Conservation (phyloP, 2,113 vertebrate genomes). For the Protobothrops mucrosquamatus region DNA sequence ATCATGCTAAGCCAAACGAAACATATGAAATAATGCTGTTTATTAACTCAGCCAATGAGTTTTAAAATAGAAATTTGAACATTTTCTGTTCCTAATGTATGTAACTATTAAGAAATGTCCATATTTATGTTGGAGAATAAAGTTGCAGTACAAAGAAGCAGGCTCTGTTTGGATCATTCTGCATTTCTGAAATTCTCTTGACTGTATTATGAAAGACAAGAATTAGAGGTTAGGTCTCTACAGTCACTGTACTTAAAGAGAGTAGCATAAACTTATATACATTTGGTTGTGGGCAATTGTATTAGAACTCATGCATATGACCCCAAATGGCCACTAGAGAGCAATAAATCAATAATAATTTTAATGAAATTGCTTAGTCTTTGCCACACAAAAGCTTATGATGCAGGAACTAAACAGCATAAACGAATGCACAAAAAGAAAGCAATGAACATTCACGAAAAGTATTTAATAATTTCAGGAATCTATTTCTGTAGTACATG, state of each 20-base stretch:
- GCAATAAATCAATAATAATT: slow-evolving; percentile 28
- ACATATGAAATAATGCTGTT: background rate
- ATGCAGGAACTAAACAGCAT: background rate
- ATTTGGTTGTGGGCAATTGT: background rate
- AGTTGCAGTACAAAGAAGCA: background rate
- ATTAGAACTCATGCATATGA: background rate
- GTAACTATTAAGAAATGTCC: background rate
- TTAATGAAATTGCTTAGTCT: slow-evolving; percentile 6
- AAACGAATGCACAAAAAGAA: background rate
- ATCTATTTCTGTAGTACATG: background rate
- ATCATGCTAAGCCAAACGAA: background rate
- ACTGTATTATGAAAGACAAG: background rate
- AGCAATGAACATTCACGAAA: background rate
- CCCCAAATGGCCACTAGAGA: slow-evolving; percentile 19
- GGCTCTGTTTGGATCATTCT: background rate
- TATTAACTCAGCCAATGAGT: background rate
- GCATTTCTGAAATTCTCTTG: background rate
- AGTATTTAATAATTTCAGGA: background rate
- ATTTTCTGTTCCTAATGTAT: background rate
- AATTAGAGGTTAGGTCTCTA: background rate
- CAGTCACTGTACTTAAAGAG: accelerated
- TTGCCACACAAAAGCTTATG: background rate
- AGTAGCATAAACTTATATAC: accelerated
- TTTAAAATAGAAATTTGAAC: background rate
- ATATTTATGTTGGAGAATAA: too few species aligned